Percentiles rank a stretch among this genome's conserved stretches.
phyloP scores from a whole-genome alignment of 2,888 invertebrate genomes.

The Cryptocephalus primarius region DNA sequence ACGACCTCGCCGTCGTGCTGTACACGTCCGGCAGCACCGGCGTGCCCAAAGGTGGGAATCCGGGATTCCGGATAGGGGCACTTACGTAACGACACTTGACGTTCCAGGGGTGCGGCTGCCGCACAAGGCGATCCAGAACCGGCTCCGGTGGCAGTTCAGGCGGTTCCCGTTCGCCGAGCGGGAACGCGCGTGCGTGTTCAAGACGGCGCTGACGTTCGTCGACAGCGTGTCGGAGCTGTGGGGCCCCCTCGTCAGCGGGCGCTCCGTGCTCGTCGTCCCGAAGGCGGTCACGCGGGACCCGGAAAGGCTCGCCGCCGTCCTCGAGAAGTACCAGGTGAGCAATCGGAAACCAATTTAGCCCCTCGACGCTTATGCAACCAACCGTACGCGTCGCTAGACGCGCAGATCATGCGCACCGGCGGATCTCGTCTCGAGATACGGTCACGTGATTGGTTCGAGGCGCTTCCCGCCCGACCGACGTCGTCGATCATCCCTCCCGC shows the following conservation, averaged over 20 bases:
- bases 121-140: conserved; percentile 67
- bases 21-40: conserved; percentile 89
- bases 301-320: conserved; percentile 54
- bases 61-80: too few relatives aligned
- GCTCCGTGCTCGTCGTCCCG: conserved; percentile 62
- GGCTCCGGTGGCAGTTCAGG: conserved; percentile 81
- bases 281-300: conserved; percentile 67
- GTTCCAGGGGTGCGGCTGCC: conserved; percentile 70
- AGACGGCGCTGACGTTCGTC: conserved; percentile 85
- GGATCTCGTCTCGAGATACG: too few relatives aligned
- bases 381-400: too few relatives aligned
- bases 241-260: conserved; percentile 67
- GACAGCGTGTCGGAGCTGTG: conserved; percentile 84
- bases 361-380: too few relatives aligned
- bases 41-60: conserved; percentile 61
- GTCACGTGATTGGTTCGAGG: too few relatives aligned
- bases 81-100: too few relatives aligned
- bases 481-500: too few relatives aligned
- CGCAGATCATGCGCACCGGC: too few relatives aligned
- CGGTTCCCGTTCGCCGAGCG: conserved; percentile 60
- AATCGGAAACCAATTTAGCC: too few relatives aligned
- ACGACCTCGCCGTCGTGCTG: conserved; percentile 58
- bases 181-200: conserved; percentile 70
- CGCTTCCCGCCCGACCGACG: too few relatives aligned
- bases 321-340: conserved; percentile 59